Evolutionary conservation across 2,888 invertebrate species (phyloP), one percentile per base, ranked within the genome.

Genomic region (Caenorhabditis drosophilae): DNA sequence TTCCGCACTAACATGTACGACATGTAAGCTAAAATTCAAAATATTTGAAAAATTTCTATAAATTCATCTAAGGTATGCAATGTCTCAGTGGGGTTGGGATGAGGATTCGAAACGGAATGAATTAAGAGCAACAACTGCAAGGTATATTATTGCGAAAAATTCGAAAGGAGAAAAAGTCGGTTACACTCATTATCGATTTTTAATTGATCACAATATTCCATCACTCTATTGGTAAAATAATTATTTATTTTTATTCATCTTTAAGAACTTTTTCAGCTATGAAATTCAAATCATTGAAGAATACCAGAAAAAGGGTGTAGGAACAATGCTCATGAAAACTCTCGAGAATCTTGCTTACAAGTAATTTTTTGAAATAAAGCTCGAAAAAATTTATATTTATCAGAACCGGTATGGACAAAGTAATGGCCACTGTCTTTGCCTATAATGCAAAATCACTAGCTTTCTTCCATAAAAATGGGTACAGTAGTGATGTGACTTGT

Each of bases 151-250:
- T 9, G 72, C 67, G 9, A 11, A 26, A 25, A 72, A 73, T 35
- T 57, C 54, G 20, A 66, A 61, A 44, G 68, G 61, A 6, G 64
- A 75, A 27, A 88, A 88, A 0, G 85, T 91, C 51, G 92, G 89
- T 1, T 91, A 91, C 84, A 89, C 89, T 52, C 91, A 92, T 85
- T 92, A 91, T 84, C 86, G 92, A 82, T 92, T 92, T 85, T 92
- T 91, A 83, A 87, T 91, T 85, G 92, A 92, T 83, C 89, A 89
- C 83, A 90, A 89, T 16, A 86, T 88, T 75, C 82, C 70, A 78
- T 91, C 91, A 6, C 84, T 92, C 7, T 92, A 91, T 84, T 90
- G 91, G 90, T 90, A 84, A n/a, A n/a, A 20, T 18, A 3, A 40
- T 6, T 40, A 20, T 20, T 40, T 40, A 4, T 20, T 20, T 4